A percentile compares a stretch with the other conserved stretches of the same genome.
These are phyloP conservation scores for Ichneumoninae sp. DNA, from an alignment of 2,888 invertebrate genomes.

Conservation along the genomic window DNA sequence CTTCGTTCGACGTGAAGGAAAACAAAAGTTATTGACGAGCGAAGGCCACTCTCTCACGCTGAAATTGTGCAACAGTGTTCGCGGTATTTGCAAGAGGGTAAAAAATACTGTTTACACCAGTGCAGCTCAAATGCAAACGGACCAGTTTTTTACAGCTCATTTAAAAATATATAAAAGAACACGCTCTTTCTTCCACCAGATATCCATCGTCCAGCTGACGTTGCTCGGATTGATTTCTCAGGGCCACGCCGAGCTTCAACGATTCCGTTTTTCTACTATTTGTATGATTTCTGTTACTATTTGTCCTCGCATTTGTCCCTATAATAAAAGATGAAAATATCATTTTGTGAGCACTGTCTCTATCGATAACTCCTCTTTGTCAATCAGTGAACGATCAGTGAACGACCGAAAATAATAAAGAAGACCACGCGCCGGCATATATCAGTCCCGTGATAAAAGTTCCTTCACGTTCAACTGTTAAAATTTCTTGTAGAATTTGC, in stretches of 20 bases:
- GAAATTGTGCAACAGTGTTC: constrained; percentile 13
- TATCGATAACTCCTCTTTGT: background rate
- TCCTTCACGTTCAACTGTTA: no score
- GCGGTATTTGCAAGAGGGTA: background rate
- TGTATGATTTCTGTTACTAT: background rate
- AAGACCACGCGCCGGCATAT: no score
- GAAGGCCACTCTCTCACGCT: constrained; percentile 27
- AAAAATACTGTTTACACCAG: background rate
- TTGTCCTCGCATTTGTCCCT: background rate
- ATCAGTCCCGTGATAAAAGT: no score
- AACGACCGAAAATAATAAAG: no score
- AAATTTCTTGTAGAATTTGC: no score
- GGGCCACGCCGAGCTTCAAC: background rate
- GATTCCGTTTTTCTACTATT: constrained; percentile 13
- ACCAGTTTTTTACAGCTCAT: constrained; percentile 4
- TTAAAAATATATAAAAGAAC: background rate
- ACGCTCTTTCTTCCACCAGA: background rate
- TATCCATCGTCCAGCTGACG: constrained; percentile 6
- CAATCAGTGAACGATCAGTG: no score
- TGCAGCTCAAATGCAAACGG: background rate
- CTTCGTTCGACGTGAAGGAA: background rate
- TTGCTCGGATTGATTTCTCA: constrained; percentile 12
- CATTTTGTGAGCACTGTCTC: background rate
- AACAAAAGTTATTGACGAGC: constrained; percentile 26
- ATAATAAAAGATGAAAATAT: background rate